Percentiles rank a stretch among this genome's conserved stretches.
These are phyloP conservation scores for Drosophila multiciliata DNA, from an alignment of 2,888 invertebrate species.

Conservation along the genomic window DNA sequence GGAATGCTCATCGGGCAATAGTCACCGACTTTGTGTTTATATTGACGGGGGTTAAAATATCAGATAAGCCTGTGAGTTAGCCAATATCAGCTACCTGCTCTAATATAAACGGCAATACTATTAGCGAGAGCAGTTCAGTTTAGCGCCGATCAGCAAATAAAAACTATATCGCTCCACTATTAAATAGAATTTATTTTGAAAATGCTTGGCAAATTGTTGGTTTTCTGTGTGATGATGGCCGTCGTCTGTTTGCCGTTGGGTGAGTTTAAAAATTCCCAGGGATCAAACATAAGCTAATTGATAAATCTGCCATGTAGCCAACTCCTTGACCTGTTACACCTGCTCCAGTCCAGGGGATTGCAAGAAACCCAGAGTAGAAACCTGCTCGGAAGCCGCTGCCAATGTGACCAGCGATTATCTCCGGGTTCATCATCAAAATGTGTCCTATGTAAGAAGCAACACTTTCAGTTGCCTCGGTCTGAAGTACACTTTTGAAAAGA, in stretches of 20 bases:
- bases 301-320: slow-evolving; percentile 17
- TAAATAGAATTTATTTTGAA: neutral
- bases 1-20: neutral
- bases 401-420: slow-evolving; percentile 45
- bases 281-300: neutral
- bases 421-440: slow-evolving; percentile 43
- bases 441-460: slow-evolving; percentile 12
- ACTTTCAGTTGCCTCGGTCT: slow-evolving; percentile 55
- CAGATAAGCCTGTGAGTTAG: neutral
- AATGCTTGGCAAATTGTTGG: slow-evolving; percentile 46
- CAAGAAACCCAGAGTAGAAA: slow-evolving; percentile 39
- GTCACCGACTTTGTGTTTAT: neutral
- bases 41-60: neutral
- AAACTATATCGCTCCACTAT: neutral
- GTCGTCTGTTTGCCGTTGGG: slow-evolving; percentile 49
- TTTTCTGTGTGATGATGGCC: slow-evolving; percentile 44
- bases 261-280: slow-evolving; percentile 25
- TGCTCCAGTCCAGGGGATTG: slow-evolving; percentile 47
- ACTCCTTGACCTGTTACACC: slow-evolving; percentile 54
- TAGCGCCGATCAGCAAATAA: neutral
- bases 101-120: neutral
- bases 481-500: slow-evolving; percentile 36
- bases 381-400: slow-evolving; percentile 47
- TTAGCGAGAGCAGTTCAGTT: slow-evolving; percentile 33
- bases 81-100: neutral